Percentiles rank a stretch among this genome's conserved stretches.
Conservation (phyloP, 2,888 invertebrate species). For the Agrypnus murinus region DNA sequence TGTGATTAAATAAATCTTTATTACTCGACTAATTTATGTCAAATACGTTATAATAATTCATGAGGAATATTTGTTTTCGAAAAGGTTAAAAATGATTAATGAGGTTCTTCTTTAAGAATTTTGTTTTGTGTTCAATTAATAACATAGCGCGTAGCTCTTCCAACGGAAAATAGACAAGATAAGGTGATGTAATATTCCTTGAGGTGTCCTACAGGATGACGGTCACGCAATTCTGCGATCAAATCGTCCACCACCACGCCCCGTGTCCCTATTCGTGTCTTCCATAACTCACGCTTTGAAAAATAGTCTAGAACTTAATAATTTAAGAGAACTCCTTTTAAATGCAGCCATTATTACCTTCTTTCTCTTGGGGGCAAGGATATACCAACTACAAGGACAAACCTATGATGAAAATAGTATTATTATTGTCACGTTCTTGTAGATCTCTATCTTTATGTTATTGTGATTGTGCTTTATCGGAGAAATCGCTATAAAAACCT, state of each 20-base stretch:
- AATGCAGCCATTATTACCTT: conserved; percentile 37
- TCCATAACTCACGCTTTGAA: conserved; percentile 51
- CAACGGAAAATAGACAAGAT: conserved; percentile 39
- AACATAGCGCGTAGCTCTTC: conserved; percentile 25
- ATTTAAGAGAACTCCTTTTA: conserved; percentile 42
- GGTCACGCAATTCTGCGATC: conserved; percentile 61
- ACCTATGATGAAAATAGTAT: conserved; percentile 21
- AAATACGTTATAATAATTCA: conserved; percentile 23
- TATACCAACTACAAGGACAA: conserved; percentile 36
- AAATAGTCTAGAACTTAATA: conserved; percentile 44
- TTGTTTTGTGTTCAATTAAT: conserved; percentile 25
- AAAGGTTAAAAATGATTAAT: conserved; percentile 46
- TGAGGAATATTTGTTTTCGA: conserved; percentile 46
- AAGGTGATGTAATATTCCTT: conserved; percentile 54
- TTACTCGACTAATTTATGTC: conserved; percentile 59
- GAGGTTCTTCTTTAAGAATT: conserved; percentile 35
- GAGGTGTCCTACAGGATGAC: conserved; percentile 58
- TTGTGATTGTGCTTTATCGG: conserved; percentile 26
- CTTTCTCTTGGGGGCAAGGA: conserved; percentile 23
- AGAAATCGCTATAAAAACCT: neutral
- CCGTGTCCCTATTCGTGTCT: conserved; percentile 52
- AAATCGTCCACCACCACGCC: conserved; percentile 57
- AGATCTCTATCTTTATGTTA: conserved; percentile 32
- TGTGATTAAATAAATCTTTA: conserved; percentile 55
- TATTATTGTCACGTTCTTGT: conserved; percentile 41